Base-by-base conservation (phyloP, 2,797 vertebrate genomes). In the Cuniculus paca region DNA sequence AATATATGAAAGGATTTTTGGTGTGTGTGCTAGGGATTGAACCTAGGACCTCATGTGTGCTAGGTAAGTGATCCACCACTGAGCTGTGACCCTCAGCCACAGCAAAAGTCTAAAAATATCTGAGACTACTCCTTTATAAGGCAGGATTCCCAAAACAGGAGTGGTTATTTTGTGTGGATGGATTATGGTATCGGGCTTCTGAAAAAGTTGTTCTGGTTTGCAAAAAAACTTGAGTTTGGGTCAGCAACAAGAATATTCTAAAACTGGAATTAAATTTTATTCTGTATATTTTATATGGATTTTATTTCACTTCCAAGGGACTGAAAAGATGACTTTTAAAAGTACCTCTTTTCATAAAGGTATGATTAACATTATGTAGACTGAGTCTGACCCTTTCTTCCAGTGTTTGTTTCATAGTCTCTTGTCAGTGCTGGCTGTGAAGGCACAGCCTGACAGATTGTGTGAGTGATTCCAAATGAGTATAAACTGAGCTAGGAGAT, bases 41-140 rank as follows among this genome's bases (percentile, higher is more conserved):
- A 17, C 39, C 31, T 4, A 60, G 28, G 11, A 0, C 58, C 60
- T 84, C 42, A 19, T 19, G 10, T 45, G 36, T 26, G 22, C 31
- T 13, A 77, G 22, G 56, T 8, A 61, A 61, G 39, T 24, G 34
- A 22, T n/a, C 54, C 48, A 88, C 39, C 20, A 50, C 31, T n/a
- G 56, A 77, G 31, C 3, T 61, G 36, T 14, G 48, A 17, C 39
- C 39, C 56, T n/a, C 7, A 28, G 16, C 13, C 20, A 16, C 9
- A 89, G 94, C 56, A 91, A 85, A 81, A 91, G 60, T 50, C 42
- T 80, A 22, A 80, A 93, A 70, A 70, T 63, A 70, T 42, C 36
- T 42, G 22, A 36, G 56, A 82, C 24, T 28, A 60, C 1, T 31
- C 7, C 13, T 88, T 80, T 80, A 70, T 34, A 75, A 95, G 7